Conservation (phyloP, 2,888 invertebrate species). For the Parelbella ahira region DNA sequence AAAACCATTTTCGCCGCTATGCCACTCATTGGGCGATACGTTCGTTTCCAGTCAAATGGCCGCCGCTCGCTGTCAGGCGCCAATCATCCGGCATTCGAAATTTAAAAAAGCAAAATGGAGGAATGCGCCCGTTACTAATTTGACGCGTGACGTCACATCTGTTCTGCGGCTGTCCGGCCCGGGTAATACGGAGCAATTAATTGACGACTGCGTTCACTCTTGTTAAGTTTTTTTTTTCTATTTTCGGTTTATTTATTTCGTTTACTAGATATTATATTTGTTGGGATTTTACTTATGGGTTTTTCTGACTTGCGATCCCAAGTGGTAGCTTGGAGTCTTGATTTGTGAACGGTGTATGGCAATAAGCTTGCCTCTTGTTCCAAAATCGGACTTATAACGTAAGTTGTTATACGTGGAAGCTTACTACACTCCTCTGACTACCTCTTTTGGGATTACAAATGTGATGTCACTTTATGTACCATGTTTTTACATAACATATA, state of each 20-base stretch:
- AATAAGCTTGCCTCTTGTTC: no score
- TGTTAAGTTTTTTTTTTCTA: conserved; percentile 9
- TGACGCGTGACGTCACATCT: conserved; percentile 72
- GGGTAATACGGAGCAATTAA: conserved; percentile 47
- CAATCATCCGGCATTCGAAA: conserved; percentile 68
- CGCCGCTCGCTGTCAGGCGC: conserved; percentile 60
- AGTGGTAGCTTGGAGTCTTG: no score
- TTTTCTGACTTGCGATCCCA: no score
- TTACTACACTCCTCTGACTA: no score
- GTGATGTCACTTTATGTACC: no score
- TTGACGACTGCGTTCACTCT: conserved; percentile 32
- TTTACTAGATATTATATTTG: conserved; percentile 10
- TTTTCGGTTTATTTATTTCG: conserved; percentile 11
- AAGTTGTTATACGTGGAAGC: no score
- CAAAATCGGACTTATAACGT: no score
- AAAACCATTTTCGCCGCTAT: conserved; percentile 24
- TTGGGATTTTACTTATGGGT: no score
- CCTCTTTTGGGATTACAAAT: no score
- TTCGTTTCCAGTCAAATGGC: conserved; percentile 48
- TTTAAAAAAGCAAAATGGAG: conserved; percentile 71
- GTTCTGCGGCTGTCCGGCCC: conserved; percentile 50
- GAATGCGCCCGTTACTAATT: conserved; percentile 69
- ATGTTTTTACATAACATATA: no score
- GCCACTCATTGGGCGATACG: conserved; percentile 43
- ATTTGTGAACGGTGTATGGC: no score